Evolutionary conservation across 2,888 invertebrate species (phyloP), one percentile per base, ranked within the genome.

Genomic region (Drosophila algonquin): DNA sequence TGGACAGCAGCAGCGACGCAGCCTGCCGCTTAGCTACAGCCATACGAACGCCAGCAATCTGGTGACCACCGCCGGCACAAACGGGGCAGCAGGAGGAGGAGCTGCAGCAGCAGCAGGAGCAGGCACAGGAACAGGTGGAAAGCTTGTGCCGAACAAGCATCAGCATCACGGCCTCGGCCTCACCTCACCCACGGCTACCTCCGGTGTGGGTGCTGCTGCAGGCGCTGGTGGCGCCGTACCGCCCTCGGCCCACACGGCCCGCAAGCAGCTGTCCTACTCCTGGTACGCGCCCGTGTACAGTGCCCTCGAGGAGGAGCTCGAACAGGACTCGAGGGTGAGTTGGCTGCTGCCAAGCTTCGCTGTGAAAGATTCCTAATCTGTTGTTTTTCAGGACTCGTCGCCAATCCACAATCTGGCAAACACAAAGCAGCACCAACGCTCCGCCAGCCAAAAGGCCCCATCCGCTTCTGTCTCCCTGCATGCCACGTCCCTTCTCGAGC

Each of bases 201-300:
- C 64, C 65, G 75, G 67, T 71, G 65, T 74, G 76, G 78, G 56
- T 21, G 63, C 52, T 27, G 72, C 48, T 44, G 62, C 55, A 30
- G 69, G 53, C 45, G 73, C 62, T 16, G 69, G 53, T 45, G 73
- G 89, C 87, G 89, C 89, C 79, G 81, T 2, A 40, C 40, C 40
- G 40, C 40, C 40, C 40, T 6, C 57, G 69, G 67, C 67, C 69
- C 50, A 88, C 67, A 80, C 89, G 75, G 87, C 89, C 76, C 90
- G 92, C 50, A 92, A 92, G 70, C 92, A 92, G 73, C 90, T 91
- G 80, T 90, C 92, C 84, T 91, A 92, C 90, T 92, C 92, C 59
- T 92, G 92, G 92, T 92, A 92, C 91, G 92, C 91, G 77, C 92
- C 92, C 44, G 92, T 92, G 50, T 92, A 92, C 61, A 92, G 92